Evolutionary conservation across 2,888 invertebrate genomes (phyloP).

Genomic region (Tipula confusa): DNA sequence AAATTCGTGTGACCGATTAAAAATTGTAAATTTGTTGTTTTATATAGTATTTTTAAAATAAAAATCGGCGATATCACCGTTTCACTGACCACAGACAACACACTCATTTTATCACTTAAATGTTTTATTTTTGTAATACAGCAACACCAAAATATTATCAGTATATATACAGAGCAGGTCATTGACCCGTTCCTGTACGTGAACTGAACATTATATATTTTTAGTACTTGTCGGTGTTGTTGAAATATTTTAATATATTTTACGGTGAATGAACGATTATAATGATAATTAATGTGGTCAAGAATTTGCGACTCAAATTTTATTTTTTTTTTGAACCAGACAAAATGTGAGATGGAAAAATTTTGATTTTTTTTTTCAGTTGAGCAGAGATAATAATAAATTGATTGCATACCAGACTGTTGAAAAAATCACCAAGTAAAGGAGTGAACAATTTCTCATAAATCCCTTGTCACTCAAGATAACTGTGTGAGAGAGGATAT

Average conservation of each 20-base stretch:
- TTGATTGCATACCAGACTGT: no score
- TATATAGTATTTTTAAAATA: neutral
- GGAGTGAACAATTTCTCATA: no score
- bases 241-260: neutral
- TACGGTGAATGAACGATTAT: slow-evolving; percentile 9
- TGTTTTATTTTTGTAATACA: neutral
- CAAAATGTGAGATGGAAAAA: neutral
- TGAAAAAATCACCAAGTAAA: no score
- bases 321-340: neutral
- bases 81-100: slow-evolving; percentile 1
- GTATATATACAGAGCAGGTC: neutral
- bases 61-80: neutral
- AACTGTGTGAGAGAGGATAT: no score
- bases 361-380: neutral
- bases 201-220: neutral
- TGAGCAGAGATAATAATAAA: neutral
- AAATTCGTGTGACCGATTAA: neutral
- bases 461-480: no score
- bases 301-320: neutral
- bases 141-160: neutral
- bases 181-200: neutral
- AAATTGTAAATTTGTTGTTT: neutral
- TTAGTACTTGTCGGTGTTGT: neutral
- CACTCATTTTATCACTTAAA: neutral
- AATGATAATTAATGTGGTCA: slow-evolving; percentile 12